Evolutionary conservation across 2,888 invertebrate genomes (phyloP).

Genomic region (Chrysolina haemoptera): DNA sequence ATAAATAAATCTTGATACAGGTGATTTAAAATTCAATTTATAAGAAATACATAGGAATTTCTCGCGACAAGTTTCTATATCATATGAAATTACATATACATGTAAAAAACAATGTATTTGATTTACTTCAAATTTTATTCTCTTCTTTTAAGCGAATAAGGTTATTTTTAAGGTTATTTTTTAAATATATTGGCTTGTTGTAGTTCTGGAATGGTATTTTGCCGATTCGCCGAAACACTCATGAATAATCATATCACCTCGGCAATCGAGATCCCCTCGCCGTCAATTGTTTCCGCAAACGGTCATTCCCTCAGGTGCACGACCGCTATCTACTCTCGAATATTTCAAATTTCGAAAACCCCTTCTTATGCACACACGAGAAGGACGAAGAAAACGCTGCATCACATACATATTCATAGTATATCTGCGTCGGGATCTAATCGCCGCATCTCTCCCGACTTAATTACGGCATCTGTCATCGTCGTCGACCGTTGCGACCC

Average conservation of each 20-base stretch:
- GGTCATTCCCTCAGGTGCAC: not conserved
- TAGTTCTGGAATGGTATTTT: too few species aligned
- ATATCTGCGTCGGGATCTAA: constrained; percentile 54
- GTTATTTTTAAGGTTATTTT: too few species aligned
- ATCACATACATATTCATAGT: constrained; percentile 28
- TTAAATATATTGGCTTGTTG: too few species aligned
- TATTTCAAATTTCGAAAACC: not conserved
- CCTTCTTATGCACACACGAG: not conserved
- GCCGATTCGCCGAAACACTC: not conserved
- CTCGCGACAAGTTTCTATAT: too few species aligned
- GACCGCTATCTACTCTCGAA: not conserved
- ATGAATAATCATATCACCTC: not conserved
- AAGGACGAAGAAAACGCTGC: not conserved
- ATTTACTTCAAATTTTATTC: too few species aligned
- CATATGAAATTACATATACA: too few species aligned
- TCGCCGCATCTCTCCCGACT: constrained; percentile 63
- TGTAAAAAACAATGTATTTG: too few species aligned
- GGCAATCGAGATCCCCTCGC: not conserved
- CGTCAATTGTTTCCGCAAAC: not conserved
- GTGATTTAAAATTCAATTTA: too few species aligned
- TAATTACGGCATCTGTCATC: constrained; percentile 67
- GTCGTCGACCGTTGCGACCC: constrained; percentile 56
- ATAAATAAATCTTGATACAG: too few species aligned
- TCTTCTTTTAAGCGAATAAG: too few species aligned
- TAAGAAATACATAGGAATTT: too few species aligned